Evolutionary conservation across 2,888 invertebrate genomes (phyloP).

Genomic region (Tipula vernalis): DNA sequence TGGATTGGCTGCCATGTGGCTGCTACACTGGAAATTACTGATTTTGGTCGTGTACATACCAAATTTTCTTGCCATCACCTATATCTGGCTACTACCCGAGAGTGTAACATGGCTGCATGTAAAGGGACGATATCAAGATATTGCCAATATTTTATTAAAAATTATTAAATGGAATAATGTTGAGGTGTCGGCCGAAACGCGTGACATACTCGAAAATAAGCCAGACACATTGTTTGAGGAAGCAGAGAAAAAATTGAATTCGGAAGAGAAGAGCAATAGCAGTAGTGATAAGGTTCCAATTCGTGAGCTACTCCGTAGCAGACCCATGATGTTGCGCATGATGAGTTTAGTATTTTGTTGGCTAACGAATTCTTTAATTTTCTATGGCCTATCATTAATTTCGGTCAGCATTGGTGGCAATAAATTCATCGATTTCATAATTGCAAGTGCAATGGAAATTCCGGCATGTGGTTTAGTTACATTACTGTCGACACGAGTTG

Average conservation of each 20-base stretch:
- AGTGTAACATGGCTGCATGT: neutral
- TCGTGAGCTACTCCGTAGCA: neutral
- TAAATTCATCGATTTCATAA: neutral
- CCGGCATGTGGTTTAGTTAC: too few relatives aligned
- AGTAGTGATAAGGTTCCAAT: constrained; percentile 24
- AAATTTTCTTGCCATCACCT: neutral
- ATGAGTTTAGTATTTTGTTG: neutral
- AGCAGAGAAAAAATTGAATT: constrained; percentile 29
- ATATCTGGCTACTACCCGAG: neutral
- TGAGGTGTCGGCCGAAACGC: constrained; percentile 18
- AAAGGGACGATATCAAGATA: neutral
- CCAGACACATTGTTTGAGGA: neutral
- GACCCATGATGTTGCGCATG: neutral
- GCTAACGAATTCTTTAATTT: neutral
- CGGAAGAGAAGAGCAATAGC: constrained; percentile 21
- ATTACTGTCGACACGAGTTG: too few relatives aligned
- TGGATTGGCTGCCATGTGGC: neutral
- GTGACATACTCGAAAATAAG: neutral
- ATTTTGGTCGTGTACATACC: neutral
- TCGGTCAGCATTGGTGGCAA: neutral
- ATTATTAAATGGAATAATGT: neutral
- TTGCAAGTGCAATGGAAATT: neutral
- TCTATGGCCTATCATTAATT: neutral
- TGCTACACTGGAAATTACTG: neutral
- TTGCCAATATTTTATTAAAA: neutral